Percentiles rank a stretch among this genome's conserved stretches.
phyloP scores from a whole-genome alignment of 2,113 vertebrate genomes.

The Seriola dumerili region DNA sequence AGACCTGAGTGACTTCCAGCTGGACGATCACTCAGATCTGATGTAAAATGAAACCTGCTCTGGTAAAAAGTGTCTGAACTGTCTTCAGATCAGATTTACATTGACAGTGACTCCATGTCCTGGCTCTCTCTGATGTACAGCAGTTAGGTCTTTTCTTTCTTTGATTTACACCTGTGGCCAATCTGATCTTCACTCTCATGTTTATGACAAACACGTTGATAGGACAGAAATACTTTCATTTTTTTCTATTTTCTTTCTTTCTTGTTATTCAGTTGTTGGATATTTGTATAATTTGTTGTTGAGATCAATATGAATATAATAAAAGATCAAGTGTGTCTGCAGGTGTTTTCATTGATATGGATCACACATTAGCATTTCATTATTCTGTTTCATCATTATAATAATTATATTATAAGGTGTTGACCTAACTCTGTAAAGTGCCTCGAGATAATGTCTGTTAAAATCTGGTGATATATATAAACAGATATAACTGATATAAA shows the following conservation, averaged over 20 bases:
- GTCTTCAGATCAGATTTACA: background rate
- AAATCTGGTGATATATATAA: no score
- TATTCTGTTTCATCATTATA: no score
- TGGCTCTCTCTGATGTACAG: background rate
- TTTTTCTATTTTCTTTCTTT: slow-evolving; percentile 22
- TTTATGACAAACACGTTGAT: slow-evolving; percentile 1
- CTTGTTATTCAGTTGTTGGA: slow-evolving; percentile 23
- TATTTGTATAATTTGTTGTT: slow-evolving; percentile 44
- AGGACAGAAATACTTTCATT: slow-evolving; percentile 4
- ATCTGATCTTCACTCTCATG: slow-evolving; percentile 1
- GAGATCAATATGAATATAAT: slow-evolving; percentile 25
- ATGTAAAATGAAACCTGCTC: no score
- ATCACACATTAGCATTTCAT: background rate
- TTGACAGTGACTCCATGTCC: background rate
- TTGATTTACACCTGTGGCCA: slow-evolving; percentile 4
- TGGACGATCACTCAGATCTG: no score
- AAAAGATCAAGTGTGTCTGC: background rate
- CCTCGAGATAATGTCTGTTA: no score
- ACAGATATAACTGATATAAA: no score
- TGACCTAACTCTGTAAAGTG: no score
- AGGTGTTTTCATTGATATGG: background rate
- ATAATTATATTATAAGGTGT: no score
- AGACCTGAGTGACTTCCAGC: no score
- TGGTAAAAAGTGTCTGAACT: background rate
- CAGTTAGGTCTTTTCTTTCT: background rate